Percentiles rank a stretch among this genome's conserved stretches.
Evolutionary conservation across 2,797 vertebrate species (phyloP).

Genomic region (Anguilla marmorata): DNA sequence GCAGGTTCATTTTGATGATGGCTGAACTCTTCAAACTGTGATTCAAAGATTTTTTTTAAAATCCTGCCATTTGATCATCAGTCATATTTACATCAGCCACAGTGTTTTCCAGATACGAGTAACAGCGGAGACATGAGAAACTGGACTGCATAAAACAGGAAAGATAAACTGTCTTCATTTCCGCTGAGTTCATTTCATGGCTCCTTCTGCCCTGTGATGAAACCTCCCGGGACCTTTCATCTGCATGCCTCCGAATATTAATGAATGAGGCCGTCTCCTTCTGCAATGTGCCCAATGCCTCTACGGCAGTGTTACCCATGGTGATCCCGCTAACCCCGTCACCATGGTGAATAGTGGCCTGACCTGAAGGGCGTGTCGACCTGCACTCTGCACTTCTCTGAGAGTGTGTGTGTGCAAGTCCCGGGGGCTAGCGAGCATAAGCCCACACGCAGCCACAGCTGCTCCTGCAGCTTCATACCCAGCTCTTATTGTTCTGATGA

Average conservation of each 20-base stretch:
- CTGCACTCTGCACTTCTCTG: not conserved
- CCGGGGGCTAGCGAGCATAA: not conserved
- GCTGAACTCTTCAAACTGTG: not conserved
- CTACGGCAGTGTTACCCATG: slow-evolving; percentile 49
- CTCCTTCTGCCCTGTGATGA: not conserved
- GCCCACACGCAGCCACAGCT: not conserved
- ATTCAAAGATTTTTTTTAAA: not conserved
- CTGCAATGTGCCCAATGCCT: slow-evolving; percentile 48
- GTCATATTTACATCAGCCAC: not conserved
- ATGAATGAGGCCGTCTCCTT: slow-evolving; percentile 33
- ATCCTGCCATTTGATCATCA: not conserved
- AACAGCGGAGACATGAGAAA: not conserved
- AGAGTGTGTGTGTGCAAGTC: not conserved
- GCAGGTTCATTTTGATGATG: not conserved
- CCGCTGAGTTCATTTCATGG: slow-evolving; percentile 8
- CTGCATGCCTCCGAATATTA: slow-evolving; percentile 43
- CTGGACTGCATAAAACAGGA: not conserved
- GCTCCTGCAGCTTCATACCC: not conserved
- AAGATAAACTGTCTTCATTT: not conserved
- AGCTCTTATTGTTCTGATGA: not conserved
- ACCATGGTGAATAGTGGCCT: slow-evolving; percentile 14
- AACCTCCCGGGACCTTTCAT: slow-evolving; percentile 40
- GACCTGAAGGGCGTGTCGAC: slow-evolving; percentile 12
- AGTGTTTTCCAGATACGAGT: not conserved
- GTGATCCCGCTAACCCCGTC: slow-evolving; percentile 57